Conservation (phyloP, 2,888 invertebrate genomes). For the Cataglyphis cursor region DNA sequence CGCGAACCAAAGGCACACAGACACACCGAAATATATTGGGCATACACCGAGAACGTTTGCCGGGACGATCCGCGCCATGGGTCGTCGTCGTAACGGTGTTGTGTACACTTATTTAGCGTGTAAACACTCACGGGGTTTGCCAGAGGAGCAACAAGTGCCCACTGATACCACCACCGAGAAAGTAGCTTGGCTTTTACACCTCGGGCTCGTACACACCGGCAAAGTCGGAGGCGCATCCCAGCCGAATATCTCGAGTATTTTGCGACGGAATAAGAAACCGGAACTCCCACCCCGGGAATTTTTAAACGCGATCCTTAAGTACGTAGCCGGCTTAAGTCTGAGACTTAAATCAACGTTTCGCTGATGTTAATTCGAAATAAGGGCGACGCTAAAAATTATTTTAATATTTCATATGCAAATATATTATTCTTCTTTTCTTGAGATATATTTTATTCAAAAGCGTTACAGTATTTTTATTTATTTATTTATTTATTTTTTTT, state of each 20-base stretch:
- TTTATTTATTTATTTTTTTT: too few relatives aligned
- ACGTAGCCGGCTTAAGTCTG: too few relatives aligned
- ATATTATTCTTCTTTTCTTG: background rate
- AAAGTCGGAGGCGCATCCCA: conserved; percentile 52
- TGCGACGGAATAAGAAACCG: conserved; percentile 32
- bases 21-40: background rate
- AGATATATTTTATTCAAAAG: background rate
- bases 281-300: background rate
- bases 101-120: conserved; percentile 83
- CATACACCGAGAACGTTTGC: conserved; percentile 59
- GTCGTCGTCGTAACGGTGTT: conserved; percentile 62
- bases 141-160: conserved; percentile 83
- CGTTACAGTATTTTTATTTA: too few relatives aligned
- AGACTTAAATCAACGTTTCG: background rate
- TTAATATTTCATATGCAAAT: background rate
- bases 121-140: conserved; percentile 82
- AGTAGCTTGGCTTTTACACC: conserved; percentile 67
- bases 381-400: background rate
- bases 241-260: conserved; percentile 42
- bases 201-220: conserved; percentile 47
- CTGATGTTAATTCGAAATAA: background rate
- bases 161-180: conserved; percentile 61
- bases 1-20: conserved; percentile 19
- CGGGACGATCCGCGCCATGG: conserved; percentile 56
- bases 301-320: background rate